phyloP scores from a whole-genome alignment of 2,113 vertebrate species.

The Scalopus aquaticus region DNA sequence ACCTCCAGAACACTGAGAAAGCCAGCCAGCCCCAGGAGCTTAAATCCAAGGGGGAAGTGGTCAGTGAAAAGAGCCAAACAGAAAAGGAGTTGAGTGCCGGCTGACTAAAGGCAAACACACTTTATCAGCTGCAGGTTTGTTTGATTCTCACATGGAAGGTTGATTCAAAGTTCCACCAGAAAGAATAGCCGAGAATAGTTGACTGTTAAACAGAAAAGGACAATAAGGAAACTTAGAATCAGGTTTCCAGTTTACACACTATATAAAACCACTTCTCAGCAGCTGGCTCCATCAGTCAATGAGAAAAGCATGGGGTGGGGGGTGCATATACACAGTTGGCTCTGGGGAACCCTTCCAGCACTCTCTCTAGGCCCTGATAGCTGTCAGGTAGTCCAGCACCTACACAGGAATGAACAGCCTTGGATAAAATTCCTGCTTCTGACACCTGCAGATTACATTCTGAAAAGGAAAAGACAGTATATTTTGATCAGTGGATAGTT shows the following conservation, averaged over 20 bases:
- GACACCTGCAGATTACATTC: background rate
- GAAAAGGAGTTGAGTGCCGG: background rate
- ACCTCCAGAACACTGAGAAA: background rate
- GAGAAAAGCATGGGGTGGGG: background rate
- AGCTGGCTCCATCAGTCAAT: constrained; percentile 40
- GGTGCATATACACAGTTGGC: background rate
- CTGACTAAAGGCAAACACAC: background rate
- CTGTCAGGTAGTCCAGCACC: background rate
- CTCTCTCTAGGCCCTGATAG: background rate
- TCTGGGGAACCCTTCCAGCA: background rate
- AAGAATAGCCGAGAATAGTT: background rate
- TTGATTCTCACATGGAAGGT: background rate
- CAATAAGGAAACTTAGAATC: background rate
- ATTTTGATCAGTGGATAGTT: background rate
- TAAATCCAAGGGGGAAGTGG: background rate
- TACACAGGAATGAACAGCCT: background rate
- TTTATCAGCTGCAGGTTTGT: background rate
- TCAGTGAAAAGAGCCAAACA: background rate
- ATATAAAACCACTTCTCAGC: background rate
- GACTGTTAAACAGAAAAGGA: background rate
- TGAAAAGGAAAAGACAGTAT: background rate
- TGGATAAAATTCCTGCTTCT: background rate
- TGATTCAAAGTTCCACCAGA: background rate
- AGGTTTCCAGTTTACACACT: constrained; percentile 54
- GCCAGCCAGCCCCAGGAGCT: background rate